phyloP scores from a whole-genome alignment of 2,888 invertebrate species.

The Drosophila hawaiiensis region DNA sequence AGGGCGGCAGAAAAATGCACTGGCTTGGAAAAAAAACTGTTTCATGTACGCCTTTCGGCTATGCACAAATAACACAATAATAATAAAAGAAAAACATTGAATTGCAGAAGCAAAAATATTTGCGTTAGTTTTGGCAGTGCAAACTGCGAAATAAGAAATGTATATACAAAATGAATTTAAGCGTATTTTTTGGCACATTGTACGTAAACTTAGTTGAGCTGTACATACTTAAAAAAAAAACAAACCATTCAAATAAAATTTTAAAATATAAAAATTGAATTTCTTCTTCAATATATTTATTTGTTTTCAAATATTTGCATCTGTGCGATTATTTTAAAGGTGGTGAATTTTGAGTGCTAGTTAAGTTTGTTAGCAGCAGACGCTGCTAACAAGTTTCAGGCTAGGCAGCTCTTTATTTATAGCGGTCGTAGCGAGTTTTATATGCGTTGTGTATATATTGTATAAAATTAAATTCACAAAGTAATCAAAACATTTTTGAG shows the following conservation, averaged over 20 bases:
- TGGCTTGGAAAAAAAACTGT: slow-evolving; percentile 10
- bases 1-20: slow-evolving; percentile 1
- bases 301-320: not conserved
- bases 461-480: slow-evolving; percentile 9
- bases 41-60: slow-evolving; percentile 18
- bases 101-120: slow-evolving; percentile 24
- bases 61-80: slow-evolving; percentile 7
- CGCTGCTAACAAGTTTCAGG: not conserved
- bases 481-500: slow-evolving; percentile 21
- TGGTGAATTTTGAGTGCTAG: not conserved
- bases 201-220: not conserved
- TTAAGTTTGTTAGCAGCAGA: not conserved
- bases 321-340: not conserved
- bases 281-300: not conserved
- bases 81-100: not conserved
- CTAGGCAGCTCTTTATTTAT: not conserved
- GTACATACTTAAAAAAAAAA: not conserved
- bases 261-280: not conserved
- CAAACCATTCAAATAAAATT: not conserved
- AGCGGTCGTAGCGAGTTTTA: not conserved
- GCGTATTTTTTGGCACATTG: not conserved
- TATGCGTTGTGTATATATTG: not conserved
- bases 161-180: not conserved
- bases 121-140: slow-evolving; percentile 1
- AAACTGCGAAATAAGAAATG: slow-evolving; percentile 2